Percentiles rank a stretch among this genome's conserved stretches.
phyloP scores from a whole-genome alignment of 1,140 invertebrate genomes.

The Drosophila gunungcola region DNA sequence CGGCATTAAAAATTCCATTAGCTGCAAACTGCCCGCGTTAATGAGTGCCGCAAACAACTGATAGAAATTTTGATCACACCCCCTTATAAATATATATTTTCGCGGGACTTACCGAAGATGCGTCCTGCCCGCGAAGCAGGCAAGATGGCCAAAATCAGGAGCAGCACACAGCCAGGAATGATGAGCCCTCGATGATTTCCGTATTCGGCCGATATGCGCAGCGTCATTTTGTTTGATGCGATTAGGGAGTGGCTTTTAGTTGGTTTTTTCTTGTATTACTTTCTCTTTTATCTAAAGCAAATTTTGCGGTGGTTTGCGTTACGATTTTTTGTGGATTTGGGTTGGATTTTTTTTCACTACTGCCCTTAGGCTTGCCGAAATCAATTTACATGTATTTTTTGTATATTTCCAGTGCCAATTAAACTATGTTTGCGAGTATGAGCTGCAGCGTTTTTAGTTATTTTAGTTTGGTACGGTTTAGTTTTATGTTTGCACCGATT shows the following conservation, averaged over 20 bases:
- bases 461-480: constrained; percentile 8
- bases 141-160: constrained; percentile 61
- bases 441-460: constrained; percentile 11
- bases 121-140: constrained; percentile 67
- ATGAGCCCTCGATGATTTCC: constrained; percentile 81
- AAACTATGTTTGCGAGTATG: constrained; percentile 40
- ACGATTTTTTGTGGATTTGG: constrained; percentile 34
- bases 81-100: not conserved
- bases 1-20: constrained; percentile 82
- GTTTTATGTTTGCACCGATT: constrained; percentile 28
- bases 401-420: constrained; percentile 36
- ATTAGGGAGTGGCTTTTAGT: constrained; percentile 32
- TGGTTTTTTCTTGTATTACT: constrained; percentile 18
- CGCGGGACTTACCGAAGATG: constrained; percentile 73
- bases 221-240: constrained; percentile 75
- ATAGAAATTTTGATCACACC: constrained; percentile 52
- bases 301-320: constrained; percentile 77
- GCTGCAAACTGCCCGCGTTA: constrained; percentile 70
- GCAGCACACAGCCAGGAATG: constrained; percentile 72
- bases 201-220: constrained; percentile 77
- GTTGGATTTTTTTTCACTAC: constrained; percentile 28
- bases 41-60: constrained; percentile 55
- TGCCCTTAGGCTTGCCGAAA: constrained; percentile 27
- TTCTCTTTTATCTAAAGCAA: constrained; percentile 62
- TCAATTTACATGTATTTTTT: constrained; percentile 47